phyloP scores from a whole-genome alignment of 2,797 vertebrate species.

The Danio aesculapii region DNA sequence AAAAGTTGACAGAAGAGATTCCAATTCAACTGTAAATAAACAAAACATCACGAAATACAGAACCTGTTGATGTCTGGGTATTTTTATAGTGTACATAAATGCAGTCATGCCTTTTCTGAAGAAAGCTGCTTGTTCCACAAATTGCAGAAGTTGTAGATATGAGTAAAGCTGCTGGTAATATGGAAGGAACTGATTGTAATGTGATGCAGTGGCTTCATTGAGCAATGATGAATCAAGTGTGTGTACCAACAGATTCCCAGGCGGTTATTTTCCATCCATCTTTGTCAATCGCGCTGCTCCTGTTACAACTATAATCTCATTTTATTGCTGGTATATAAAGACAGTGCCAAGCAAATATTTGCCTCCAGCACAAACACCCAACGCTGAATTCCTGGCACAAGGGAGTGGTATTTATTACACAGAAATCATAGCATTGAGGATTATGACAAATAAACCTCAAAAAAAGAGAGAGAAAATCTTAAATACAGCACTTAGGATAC shows the following conservation, averaged over 20 bases:
- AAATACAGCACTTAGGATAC: no score
- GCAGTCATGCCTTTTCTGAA: neutral
- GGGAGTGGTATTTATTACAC: conserved; percentile 1
- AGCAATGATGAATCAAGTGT: neutral
- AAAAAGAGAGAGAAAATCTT: no score
- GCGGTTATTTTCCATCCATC: neutral
- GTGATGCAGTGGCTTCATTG: neutral
- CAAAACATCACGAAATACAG: no score
- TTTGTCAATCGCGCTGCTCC: conserved; percentile 5
- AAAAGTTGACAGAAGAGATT: no score
- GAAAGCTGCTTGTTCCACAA: neutral
- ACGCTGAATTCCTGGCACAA: neutral
- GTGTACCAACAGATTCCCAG: neutral
- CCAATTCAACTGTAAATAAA: no score
- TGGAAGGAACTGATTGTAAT: neutral
- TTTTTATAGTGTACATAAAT: neutral
- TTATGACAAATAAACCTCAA: no score
- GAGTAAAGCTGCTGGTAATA: neutral
- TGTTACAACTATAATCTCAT: neutral
- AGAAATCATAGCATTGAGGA: neutral
- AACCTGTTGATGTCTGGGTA: no score
- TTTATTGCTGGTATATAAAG: conserved; percentile 1
- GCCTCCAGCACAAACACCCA: conserved; percentile 1
- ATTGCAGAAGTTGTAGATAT: neutral
- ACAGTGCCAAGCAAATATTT: neutral